phyloP scores from a whole-genome alignment of 2,113 vertebrate species.

The Origma solitaria region DNA sequence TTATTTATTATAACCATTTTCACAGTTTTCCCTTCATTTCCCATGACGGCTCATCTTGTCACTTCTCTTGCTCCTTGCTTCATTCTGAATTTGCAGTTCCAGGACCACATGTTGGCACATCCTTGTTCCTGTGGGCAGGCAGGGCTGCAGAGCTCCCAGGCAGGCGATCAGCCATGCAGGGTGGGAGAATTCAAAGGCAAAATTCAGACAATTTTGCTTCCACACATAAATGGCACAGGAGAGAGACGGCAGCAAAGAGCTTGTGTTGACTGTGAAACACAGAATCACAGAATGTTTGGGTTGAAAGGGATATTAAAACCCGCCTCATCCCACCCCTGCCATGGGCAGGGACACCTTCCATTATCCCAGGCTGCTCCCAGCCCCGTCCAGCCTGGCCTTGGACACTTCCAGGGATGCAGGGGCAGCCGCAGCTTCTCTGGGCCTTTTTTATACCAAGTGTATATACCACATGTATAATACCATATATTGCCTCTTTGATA shows the following conservation, averaged over 20 bases:
- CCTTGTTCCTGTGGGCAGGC: not conserved
- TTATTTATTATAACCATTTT: conserved; percentile 46
- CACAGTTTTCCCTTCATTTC: conserved; percentile 28
- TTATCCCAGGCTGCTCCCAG: not conserved
- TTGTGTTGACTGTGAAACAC: not conserved
- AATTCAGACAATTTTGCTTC: not conserved
- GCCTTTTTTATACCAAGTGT: not conserved
- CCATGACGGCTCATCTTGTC: not conserved
- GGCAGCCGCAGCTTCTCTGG: not conserved
- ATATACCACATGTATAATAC: not conserved
- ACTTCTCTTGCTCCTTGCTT: not conserved
- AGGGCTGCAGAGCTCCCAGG: not conserved
- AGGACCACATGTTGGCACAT: not conserved
- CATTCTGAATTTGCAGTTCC: not conserved
- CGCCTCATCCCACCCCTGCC: not conserved
- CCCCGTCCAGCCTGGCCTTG: accelerated
- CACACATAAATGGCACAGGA: accelerated
- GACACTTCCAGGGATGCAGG: not conserved
- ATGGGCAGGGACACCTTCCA: not conserved
- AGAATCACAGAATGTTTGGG: not conserved
- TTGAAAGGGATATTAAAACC: not conserved
- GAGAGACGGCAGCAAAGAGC: not conserved
- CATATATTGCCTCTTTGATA: not conserved
- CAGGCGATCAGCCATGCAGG: not conserved
- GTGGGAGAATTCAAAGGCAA: not conserved